Conservation (phyloP, 2,113 vertebrate species). For the Petaurus breviceps region DNA sequence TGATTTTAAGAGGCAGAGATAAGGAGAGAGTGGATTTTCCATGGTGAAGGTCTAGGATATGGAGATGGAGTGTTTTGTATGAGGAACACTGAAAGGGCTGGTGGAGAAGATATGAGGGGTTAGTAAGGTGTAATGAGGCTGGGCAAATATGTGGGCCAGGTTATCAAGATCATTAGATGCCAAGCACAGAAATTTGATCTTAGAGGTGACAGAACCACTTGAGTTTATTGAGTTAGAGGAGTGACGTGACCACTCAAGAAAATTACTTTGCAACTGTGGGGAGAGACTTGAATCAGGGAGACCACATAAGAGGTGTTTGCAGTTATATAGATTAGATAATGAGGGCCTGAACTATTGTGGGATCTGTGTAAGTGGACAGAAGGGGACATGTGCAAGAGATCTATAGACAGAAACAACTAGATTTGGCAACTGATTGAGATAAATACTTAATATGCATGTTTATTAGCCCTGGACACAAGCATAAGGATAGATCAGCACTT, state of each 20-base stretch:
- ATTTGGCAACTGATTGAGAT: not conserved
- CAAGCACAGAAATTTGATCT: not conserved
- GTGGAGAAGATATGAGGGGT: not conserved
- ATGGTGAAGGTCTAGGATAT: not conserved
- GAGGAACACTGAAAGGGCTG: not conserved
- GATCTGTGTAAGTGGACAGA: not conserved
- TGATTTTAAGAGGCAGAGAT: not conserved
- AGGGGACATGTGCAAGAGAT: not conserved
- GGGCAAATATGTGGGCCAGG: not conserved
- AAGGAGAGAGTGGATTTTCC: not conserved
- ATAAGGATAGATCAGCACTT: not conserved
- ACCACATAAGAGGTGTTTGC: not conserved
- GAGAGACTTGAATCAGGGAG: not conserved
- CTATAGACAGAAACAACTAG: no score
- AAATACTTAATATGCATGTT: not conserved
- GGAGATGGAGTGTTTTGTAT: not conserved
- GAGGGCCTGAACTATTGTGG: not conserved
- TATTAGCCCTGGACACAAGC: not conserved
- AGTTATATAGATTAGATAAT: no score
- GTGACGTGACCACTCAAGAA: not conserved
- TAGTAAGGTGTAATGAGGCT: not conserved
- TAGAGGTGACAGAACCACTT: not conserved
- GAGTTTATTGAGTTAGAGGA: not conserved
- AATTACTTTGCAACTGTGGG: not conserved
- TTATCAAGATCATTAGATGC: not conserved